These are phyloP conservation scores for Mystacides longicornis DNA, from an alignment of 2,888 invertebrate species.

Conservation along the genomic window DNA sequence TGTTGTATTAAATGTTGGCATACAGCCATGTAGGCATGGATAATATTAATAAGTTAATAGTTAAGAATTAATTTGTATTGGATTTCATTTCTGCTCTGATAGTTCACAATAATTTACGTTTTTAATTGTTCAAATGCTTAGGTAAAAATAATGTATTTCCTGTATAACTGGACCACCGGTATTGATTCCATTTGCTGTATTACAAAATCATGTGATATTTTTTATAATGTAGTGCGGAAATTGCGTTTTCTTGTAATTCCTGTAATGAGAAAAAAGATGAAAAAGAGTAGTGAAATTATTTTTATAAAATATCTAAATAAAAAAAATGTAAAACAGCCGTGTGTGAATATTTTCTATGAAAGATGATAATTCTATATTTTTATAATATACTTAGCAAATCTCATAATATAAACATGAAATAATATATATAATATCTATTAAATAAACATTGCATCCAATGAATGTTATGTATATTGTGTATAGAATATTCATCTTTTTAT, in stretches of 20 bases:
- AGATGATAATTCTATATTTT: slow-evolving; percentile 15
- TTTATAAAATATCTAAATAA: slow-evolving; percentile 26
- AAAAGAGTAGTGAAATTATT: slow-evolving; percentile 24
- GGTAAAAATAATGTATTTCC: too few species aligned
- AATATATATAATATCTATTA: neutral
- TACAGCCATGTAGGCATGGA: too few species aligned
- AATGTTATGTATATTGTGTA: neutral
- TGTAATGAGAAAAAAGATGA: slow-evolving; percentile 13
- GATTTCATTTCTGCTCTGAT: too few species aligned
- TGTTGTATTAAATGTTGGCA: too few species aligned
- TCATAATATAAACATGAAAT: too few species aligned
- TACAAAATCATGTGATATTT: slow-evolving; percentile 27
- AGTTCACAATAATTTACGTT: too few species aligned
- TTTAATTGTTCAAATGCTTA: too few species aligned
- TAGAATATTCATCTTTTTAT: slow-evolving; percentile 2
- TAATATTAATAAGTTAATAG: too few species aligned
- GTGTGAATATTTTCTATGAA: slow-evolving; percentile 20
- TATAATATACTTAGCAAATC: neutral
- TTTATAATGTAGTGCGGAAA: slow-evolving; percentile 26
- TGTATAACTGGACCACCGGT: slow-evolving; percentile 26
- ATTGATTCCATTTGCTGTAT: slow-evolving; percentile 24
- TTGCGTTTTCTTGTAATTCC: slow-evolving; percentile 20
- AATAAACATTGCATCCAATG: slow-evolving; percentile 1
- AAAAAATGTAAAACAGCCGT: slow-evolving; percentile 13
- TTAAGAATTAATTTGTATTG: too few species aligned